Evolutionary conservation across 2,888 invertebrate genomes (phyloP).

Genomic region (Polia nebulosa): DNA sequence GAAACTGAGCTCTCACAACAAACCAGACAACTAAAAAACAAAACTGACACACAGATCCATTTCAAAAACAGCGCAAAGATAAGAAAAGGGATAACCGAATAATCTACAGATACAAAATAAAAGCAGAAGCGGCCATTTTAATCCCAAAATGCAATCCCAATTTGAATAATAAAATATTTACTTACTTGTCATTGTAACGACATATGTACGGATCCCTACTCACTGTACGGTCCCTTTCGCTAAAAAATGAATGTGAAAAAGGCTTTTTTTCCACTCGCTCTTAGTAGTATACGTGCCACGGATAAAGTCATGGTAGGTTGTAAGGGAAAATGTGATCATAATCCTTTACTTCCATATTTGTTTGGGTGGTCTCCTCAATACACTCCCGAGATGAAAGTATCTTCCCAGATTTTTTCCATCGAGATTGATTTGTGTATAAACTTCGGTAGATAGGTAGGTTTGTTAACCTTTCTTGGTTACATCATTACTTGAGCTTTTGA

Average conservation of each 20-base stretch:
- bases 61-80: conserved; percentile 1
- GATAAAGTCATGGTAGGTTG: conserved; percentile 81
- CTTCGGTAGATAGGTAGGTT: neutral
- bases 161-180: conserved; percentile 81
- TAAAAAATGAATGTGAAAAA: conserved; percentile 80
- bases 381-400: conserved; percentile 64
- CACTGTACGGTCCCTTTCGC: conserved; percentile 76
- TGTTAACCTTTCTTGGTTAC: neutral
- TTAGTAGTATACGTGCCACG: conserved; percentile 71
- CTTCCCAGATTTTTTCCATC: conserved; percentile 61
- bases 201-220: conserved; percentile 75
- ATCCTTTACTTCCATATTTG: conserved; percentile 83
- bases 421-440: conserved; percentile 51
- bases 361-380: conserved; percentile 74
- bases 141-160: conserved; percentile 70
- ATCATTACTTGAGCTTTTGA: neutral
- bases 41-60: conserved; percentile 2
- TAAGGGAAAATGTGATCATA: conserved; percentile 86
- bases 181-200: conserved; percentile 75
- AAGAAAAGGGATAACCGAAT: conserved; percentile 38
- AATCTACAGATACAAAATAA: conserved; percentile 33
- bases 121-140: conserved; percentile 51
- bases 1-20: neutral
- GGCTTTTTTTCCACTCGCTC: conserved; percentile 74
- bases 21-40: neutral